Conservation (phyloP, 2,888 invertebrate species). For the Desoria tigrina region DNA sequence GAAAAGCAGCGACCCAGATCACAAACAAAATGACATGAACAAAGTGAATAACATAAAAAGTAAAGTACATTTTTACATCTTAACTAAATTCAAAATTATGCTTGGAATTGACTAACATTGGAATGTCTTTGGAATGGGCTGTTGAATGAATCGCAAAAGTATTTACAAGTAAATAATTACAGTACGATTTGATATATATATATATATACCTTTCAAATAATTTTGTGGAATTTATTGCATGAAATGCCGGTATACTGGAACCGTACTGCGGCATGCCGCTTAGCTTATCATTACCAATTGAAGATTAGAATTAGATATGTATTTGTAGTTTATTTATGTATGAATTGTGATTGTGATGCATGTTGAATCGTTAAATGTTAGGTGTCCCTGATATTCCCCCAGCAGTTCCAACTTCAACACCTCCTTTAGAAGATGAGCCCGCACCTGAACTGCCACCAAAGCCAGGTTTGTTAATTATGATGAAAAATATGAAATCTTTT, state of each 20-base stretch:
- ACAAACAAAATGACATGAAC: conserved; percentile 11
- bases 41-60: neutral
- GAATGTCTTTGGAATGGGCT: neutral
- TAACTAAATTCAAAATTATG: neutral
- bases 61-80: neutral
- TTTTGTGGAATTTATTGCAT: too few relatives aligned
- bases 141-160: neutral
- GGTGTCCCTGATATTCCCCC: conserved; percentile 39
- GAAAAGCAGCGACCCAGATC: conserved; percentile 9
- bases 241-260: too few relatives aligned
- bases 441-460: conserved; percentile 75
- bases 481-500: neutral
- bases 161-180: too few relatives aligned
- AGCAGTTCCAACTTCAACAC: conserved; percentile 21
- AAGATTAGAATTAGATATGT: too few relatives aligned
- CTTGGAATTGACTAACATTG: neutral
- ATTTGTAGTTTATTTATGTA: neutral
- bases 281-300: too few relatives aligned
- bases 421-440: conserved; percentile 55
- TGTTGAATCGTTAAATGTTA: neutral
- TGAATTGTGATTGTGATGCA: neutral
- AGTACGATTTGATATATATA: too few relatives aligned
- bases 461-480: conserved; percentile 63
- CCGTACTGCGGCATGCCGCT: too few relatives aligned
- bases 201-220: too few relatives aligned